Percentiles rank a stretch among this genome's conserved stretches.
These are phyloP conservation scores for Dorcus hopei DNA, from an alignment of 2,888 invertebrate genomes.

Conservation along the genomic window DNA sequence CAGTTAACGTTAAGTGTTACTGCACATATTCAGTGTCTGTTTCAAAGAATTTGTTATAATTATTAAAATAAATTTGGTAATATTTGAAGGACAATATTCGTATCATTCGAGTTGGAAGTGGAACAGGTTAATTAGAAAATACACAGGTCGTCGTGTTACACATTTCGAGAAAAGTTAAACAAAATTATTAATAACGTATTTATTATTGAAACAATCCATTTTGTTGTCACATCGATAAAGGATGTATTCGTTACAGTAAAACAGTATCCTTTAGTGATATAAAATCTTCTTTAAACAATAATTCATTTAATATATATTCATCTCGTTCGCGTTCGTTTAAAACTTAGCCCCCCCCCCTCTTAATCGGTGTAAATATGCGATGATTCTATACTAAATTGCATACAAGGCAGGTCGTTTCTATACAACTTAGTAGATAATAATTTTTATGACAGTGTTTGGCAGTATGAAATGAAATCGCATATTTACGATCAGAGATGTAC, in stretches of 20 bases:
- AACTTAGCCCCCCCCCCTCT: background rate
- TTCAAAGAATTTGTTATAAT: no score
- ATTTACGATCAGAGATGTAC: conserved; percentile 28
- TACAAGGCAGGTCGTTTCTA: conserved; percentile 16
- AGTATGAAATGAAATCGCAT: conserved; percentile 28
- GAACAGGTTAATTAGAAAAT: no score
- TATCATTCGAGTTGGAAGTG: no score
- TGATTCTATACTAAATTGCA: conserved; percentile 19
- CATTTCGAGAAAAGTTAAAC: background rate
- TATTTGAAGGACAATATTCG: no score
- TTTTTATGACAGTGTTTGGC: conserved; percentile 6
- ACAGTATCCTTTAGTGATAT: conserved; percentile 35
- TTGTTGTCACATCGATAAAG: conserved; percentile 43
- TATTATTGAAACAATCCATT: conserved; percentile 44
- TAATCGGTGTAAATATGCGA: conserved; percentile 27
- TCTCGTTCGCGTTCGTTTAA: conserved; percentile 8
- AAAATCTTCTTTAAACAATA: conserved; percentile 27
- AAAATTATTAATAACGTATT: conserved; percentile 27
- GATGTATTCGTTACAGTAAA: conserved; percentile 39
- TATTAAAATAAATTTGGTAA: no score
- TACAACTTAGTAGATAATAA: conserved; percentile 5
- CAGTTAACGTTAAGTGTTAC: no score
- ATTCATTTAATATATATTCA: conserved; percentile 14
- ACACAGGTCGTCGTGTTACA: background rate
- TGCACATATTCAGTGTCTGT: no score